phyloP scores from a whole-genome alignment of 2,888 invertebrate species.

The Philopedon plagiatum region DNA sequence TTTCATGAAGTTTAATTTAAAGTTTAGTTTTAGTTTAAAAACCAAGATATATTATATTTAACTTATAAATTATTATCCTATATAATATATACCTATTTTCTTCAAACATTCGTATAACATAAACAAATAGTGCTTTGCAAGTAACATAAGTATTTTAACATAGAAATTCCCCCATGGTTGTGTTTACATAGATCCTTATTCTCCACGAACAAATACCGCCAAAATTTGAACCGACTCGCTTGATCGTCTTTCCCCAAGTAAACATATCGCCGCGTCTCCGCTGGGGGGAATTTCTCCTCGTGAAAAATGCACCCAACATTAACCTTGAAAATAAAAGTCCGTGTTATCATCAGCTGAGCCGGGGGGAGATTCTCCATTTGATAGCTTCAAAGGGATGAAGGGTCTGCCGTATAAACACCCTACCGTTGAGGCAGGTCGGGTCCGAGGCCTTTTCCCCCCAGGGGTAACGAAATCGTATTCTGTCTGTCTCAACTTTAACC shows the following conservation, averaged over 20 bases:
- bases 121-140: not conserved
- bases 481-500: constrained; percentile 59
- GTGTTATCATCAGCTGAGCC: constrained; percentile 59
- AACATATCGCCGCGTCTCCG: constrained; percentile 30
- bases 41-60: too few relatives aligned
- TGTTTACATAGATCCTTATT: not conserved
- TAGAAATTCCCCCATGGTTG: not conserved
- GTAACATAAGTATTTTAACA: not conserved
- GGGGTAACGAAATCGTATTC: constrained; percentile 60
- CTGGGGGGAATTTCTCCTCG: constrained; percentile 25
- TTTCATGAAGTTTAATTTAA: too few relatives aligned
- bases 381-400: constrained; percentile 57
- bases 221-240: constrained; percentile 27
- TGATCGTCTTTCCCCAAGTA: constrained; percentile 31
- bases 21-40: too few relatives aligned
- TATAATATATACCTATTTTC: too few relatives aligned
- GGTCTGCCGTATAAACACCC: constrained; percentile 58
- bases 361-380: constrained; percentile 55
- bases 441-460: constrained; percentile 56
- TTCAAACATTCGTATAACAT: not conserved
- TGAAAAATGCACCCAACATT: constrained; percentile 52
- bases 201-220: constrained; percentile 10
- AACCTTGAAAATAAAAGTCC: constrained; percentile 60
- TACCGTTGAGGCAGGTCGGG: constrained; percentile 64
- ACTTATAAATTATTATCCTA: too few relatives aligned